Percentiles rank a stretch among this genome's conserved stretches.
Conservation (phyloP, 2,888 invertebrate genomes). For the Euphydryas editha region DNA sequence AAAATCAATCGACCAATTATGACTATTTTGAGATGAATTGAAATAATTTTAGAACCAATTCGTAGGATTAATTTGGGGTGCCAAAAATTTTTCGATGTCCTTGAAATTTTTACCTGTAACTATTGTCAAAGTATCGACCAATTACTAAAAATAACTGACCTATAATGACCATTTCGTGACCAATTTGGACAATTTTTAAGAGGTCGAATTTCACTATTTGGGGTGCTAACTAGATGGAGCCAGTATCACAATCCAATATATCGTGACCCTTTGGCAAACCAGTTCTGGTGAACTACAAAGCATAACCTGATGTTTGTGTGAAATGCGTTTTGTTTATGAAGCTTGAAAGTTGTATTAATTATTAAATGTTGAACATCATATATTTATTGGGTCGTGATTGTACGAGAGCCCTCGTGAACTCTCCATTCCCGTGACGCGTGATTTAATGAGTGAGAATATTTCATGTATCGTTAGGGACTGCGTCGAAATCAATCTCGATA, state of each 20-base stretch:
- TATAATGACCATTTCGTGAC: no score
- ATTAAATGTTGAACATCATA: conserved; percentile 43
- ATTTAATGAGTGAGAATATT: conserved; percentile 80
- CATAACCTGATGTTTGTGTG: conserved; percentile 24
- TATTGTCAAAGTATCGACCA: no score
- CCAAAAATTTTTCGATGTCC: no score
- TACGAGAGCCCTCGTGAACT: conserved; percentile 63
- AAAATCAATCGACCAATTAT: no score
- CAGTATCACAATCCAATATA: conserved; percentile 7
- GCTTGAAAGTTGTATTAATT: conserved; percentile 34
- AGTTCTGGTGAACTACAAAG: conserved; percentile 13
- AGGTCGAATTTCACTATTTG: no score
- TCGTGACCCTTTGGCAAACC: conserved; percentile 17
- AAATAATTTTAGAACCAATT: no score
- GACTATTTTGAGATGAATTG: no score
- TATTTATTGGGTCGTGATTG: conserved; percentile 69
- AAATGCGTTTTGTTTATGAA: conserved; percentile 27
- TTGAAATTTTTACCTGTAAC: no score
- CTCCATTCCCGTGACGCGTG: conserved; percentile 66
- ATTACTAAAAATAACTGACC: no score
- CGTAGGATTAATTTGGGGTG: no score
- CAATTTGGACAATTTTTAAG: no score
- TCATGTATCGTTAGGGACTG: conserved; percentile 77
- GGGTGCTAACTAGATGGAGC: no score
- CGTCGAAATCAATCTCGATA: conserved; percentile 78